Percentiles rank a stretch among this genome's conserved stretches.
Conservation (phyloP, 2,113 vertebrate species). For the Lichenostomus cassidix region DNA sequence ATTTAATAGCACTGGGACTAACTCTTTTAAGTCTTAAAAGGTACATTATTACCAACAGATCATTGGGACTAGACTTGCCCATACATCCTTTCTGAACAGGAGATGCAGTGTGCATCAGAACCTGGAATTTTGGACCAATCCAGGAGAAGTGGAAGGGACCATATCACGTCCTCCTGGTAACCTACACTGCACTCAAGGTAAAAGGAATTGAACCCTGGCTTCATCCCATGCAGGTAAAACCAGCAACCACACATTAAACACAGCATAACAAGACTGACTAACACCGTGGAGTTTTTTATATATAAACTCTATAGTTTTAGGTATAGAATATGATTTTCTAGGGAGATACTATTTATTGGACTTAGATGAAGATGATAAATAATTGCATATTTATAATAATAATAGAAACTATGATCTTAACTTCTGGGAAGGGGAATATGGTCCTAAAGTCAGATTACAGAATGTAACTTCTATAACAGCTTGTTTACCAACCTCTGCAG, state of each 20-base stretch:
- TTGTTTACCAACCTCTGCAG: too few species aligned
- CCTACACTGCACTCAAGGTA: neutral
- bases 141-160: neutral
- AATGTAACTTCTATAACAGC: too few species aligned
- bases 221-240: neutral
- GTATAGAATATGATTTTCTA: too few species aligned
- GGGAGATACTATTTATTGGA: too few species aligned
- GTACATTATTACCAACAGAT: neutral
- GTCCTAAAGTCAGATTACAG: too few species aligned
- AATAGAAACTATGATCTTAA: too few species aligned
- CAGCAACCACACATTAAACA: neutral
- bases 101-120: neutral
- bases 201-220: neutral
- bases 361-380: too few species aligned
- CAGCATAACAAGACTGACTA: too few species aligned
- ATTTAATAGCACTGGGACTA: neutral
- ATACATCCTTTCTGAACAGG: neutral
- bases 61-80: neutral
- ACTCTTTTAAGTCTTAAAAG: neutral
- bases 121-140: neutral
- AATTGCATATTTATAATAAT: too few species aligned
- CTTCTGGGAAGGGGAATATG: too few species aligned
- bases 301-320: too few species aligned
- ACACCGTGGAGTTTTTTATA: too few species aligned
- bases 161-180: neutral